Percentiles rank a stretch among this genome's conserved stretches.
Evolutionary conservation across 37 sponge, comb jelly and placozoan genomes (phyloP).

Genomic region (Oscarella lobularis): DNA sequence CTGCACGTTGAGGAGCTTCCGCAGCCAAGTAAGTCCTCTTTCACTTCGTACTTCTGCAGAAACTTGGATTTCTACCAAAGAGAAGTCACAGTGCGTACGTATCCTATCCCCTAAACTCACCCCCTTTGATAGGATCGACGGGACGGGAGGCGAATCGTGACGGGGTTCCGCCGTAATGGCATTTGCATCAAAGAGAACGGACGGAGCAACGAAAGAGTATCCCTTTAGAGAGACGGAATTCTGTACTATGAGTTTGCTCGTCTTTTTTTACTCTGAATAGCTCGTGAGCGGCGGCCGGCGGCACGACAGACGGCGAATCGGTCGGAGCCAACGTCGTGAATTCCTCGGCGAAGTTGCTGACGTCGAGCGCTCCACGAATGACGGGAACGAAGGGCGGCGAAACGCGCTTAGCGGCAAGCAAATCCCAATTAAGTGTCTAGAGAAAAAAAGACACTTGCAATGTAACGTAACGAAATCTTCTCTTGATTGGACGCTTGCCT

Average conservation of each 20-base stretch:
- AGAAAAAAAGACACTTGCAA: neutral
- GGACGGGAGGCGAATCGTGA: neutral
- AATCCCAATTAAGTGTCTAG: conserved; percentile 57
- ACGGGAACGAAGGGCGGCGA: conserved; percentile 71
- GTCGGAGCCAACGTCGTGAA: conserved; percentile 69
- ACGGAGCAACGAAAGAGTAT: conserved; percentile 83
- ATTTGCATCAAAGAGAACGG: conserved; percentile 68
- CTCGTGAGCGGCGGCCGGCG: conserved; percentile 39
- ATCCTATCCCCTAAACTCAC: too few relatives aligned
- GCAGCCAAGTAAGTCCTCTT: conserved; percentile 44
- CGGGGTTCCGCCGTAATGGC: conserved; percentile 5
- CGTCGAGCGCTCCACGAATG: conserved; percentile 67
- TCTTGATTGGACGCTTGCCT: neutral
- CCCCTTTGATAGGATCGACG: too few relatives aligned
- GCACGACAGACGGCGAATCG: conserved; percentile 69
- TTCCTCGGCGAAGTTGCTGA: conserved; percentile 83
- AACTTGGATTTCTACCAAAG: conserved; percentile 71
- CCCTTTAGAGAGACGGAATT: conserved; percentile 65
- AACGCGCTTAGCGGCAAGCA: conserved; percentile 42
- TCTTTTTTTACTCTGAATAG: conserved; percentile 49
- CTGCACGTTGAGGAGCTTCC: conserved; percentile 78
- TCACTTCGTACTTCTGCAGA: conserved; percentile 49
- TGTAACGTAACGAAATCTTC: neutral
- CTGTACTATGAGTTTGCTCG: too few relatives aligned
- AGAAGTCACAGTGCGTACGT: too few relatives aligned